phyloP scores from a whole-genome alignment of 2,797 vertebrate genomes.

The Microctenopoma lineatum region DNA sequence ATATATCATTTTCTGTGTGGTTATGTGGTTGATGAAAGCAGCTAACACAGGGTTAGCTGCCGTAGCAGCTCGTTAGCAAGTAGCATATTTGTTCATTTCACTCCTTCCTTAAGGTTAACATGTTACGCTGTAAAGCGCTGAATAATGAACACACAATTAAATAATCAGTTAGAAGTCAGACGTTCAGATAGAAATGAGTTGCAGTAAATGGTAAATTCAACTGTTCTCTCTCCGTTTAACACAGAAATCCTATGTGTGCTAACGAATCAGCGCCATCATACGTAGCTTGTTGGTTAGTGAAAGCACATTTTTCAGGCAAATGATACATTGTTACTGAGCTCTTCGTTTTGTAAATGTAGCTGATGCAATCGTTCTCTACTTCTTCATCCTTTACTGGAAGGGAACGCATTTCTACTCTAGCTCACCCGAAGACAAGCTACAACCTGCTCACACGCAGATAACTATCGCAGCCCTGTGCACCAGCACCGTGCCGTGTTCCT shows the following conservation, averaged over 20 bases:
- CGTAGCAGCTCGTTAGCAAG: constrained; percentile 6
- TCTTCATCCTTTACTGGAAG: constrained; percentile 26
- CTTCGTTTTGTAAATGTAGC: background rate
- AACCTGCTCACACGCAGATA: constrained; percentile 53
- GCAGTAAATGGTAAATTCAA: too few relatives aligned
- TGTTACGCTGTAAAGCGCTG: too few relatives aligned
- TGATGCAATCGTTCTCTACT: background rate
- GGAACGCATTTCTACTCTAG: constrained; percentile 23
- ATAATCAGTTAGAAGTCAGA: too few relatives aligned
- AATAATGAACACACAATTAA: too few relatives aligned
- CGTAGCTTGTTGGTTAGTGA: background rate
- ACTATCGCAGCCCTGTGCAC: constrained; percentile 29
- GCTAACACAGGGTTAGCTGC: background rate
- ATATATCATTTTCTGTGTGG: constrained; percentile 11
- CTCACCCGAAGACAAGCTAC: constrained; percentile 46
- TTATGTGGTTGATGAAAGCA: constrained; percentile 17
- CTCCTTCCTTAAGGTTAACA: too few relatives aligned
- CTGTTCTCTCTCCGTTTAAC: background rate
- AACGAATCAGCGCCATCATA: background rate
- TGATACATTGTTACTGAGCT: background rate
- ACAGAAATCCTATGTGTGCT: background rate
- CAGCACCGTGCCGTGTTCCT: constrained; percentile 25
- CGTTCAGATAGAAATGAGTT: background rate
- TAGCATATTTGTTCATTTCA: background rate
- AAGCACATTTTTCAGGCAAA: background rate